phyloP scores from a whole-genome alignment of 30 jellyfish, hydroid and myxozoan species.

The Hydractinia echinata region DNA sequence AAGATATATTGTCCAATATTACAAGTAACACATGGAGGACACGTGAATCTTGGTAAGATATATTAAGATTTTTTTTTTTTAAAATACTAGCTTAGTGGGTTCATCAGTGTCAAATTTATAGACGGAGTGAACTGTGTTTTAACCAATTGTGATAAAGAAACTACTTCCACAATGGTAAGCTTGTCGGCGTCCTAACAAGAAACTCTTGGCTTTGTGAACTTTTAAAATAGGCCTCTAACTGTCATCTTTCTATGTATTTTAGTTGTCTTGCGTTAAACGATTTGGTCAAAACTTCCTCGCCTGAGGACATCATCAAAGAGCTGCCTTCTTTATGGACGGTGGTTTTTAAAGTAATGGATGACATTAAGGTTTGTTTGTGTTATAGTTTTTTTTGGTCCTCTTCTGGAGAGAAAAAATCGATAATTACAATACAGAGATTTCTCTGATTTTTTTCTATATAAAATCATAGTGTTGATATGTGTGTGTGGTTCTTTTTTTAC shows the following conservation, averaged over 20 bases:
- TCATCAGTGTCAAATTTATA: too few relatives aligned
- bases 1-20: slow-evolving; percentile 64
- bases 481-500: background rate
- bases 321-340: slow-evolving; percentile 73
- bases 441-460: too few relatives aligned
- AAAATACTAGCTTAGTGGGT: too few relatives aligned
- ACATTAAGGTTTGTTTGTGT: slow-evolving; percentile 54
- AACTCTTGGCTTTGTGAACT: too few relatives aligned
- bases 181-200: too few relatives aligned
- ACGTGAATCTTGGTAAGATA: slow-evolving; percentile 74
- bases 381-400: background rate
- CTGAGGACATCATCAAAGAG: slow-evolving; percentile 56
- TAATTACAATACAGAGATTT: too few relatives aligned
- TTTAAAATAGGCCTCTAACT: background rate
- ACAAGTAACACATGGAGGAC: slow-evolving; percentile 74
- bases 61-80: background rate
- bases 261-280: slow-evolving; percentile 88
- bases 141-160: too few relatives aligned
- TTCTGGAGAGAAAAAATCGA: too few relatives aligned
- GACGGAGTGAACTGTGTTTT: too few relatives aligned
- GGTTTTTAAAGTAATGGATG: slow-evolving; percentile 82
- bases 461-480: too few relatives aligned
- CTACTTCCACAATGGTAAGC: too few relatives aligned
- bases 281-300: slow-evolving; percentile 48
- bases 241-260: background rate